Evolutionary conservation across 2,797 vertebrate genomes (phyloP).

Genomic region (Sebastes taczanowskii): DNA sequence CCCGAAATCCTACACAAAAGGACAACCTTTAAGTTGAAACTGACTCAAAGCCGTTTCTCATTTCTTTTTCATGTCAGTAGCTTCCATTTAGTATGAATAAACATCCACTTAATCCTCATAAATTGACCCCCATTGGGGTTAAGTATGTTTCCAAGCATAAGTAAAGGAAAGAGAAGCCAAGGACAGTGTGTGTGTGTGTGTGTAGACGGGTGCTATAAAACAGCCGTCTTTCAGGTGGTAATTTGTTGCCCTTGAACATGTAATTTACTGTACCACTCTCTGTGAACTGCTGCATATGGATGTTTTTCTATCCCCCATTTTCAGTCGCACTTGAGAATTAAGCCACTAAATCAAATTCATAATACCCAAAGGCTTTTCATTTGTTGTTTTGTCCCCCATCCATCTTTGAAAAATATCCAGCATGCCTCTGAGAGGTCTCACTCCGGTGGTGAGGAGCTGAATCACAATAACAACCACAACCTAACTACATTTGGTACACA

Average conservation of each 20-base stretch:
- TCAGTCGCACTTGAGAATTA: slow-evolving; percentile 50
- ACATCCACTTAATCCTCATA: slow-evolving; percentile 1
- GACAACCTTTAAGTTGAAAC: slow-evolving; percentile 7
- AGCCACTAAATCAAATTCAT: slow-evolving; percentile 57
- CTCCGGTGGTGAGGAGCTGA: slow-evolving; percentile 49
- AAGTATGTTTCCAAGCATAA: background rate
- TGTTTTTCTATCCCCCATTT: slow-evolving; percentile 18
- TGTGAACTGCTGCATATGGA: slow-evolving; percentile 23
- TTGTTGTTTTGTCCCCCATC: slow-evolving; percentile 40
- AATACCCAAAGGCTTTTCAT: slow-evolving; percentile 52
- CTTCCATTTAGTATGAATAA: background rate
- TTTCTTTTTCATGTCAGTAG: background rate
- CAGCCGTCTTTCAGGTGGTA: slow-evolving; percentile 28
- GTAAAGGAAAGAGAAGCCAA: background rate
- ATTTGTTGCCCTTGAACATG: slow-evolving; percentile 40
- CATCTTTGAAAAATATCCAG: slow-evolving; percentile 53
- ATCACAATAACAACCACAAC: slow-evolving; percentile 57
- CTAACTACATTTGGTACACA: slow-evolving; percentile 9
- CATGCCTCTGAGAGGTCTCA: slow-evolving; percentile 47
- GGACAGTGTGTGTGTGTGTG: background rate
- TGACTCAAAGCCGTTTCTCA: background rate
- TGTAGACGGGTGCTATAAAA: background rate
- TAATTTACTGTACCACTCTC: slow-evolving; percentile 41
- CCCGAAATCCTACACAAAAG: too few species aligned
- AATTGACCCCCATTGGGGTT: background rate